Evolutionary conservation across 30 jellyfish, hydroid and myxozoan genomes (phyloP).

Genomic region (Calvadosia cruxmelitensis): DNA sequence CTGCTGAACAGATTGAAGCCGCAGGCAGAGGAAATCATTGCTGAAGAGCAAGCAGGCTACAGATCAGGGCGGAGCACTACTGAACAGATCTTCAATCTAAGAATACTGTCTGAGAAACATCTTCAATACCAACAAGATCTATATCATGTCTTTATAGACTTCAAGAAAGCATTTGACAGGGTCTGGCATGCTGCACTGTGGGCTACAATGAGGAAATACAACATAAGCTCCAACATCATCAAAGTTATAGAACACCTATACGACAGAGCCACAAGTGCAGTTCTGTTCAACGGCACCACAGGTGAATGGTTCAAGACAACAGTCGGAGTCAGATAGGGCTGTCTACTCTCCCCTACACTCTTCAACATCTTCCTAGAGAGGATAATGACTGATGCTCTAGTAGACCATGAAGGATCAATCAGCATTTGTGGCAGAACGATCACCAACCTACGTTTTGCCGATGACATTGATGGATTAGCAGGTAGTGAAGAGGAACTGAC

Average conservation of each 20-base stretch:
- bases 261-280: slow-evolving; percentile 19
- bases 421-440: slow-evolving; percentile 20
- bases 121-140: slow-evolving; percentile 21
- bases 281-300: slow-evolving; percentile 5
- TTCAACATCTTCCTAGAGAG: slow-evolving; percentile 33
- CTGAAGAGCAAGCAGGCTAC: slow-evolving; percentile 48
- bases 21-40: slow-evolving; percentile 22
- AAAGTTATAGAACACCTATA: slow-evolving; percentile 30
- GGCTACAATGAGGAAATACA: slow-evolving; percentile 25
- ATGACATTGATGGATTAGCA: slow-evolving; percentile 20
- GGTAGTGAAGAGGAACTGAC: slow-evolving; percentile 24
- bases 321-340: slow-evolving; percentile 37
- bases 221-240: slow-evolving; percentile 22
- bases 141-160: slow-evolving; percentile 29
- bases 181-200: slow-evolving; percentile 30
- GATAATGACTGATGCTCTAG: slow-evolving; percentile 33
- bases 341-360: slow-evolving; percentile 28
- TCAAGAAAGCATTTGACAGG: slow-evolving; percentile 24
- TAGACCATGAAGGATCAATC: slow-evolving; percentile 15
- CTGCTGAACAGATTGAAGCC: slow-evolving; percentile 31
- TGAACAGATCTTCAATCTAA: slow-evolving; percentile 16
- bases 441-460: slow-evolving; percentile 27
- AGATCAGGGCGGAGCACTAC: slow-evolving; percentile 40
- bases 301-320: slow-evolving; percentile 23
- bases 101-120: slow-evolving; percentile 17